Conservation (phyloP, 2,113 vertebrate species). For the Sporophila hypoxantha region DNA sequence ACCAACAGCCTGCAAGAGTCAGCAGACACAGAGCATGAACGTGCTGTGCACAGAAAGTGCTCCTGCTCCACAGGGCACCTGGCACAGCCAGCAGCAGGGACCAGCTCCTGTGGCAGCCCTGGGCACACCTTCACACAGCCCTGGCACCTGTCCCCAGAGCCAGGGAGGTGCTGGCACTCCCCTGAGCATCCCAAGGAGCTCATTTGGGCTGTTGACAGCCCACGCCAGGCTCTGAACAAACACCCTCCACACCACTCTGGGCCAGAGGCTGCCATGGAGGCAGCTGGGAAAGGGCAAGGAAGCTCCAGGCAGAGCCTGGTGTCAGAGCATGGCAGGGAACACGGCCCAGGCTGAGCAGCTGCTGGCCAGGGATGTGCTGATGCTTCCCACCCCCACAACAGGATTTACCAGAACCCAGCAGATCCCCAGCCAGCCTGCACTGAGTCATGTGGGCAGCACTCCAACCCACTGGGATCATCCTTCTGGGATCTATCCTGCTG, state of each 20-base stretch:
- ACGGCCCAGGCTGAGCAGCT: background rate
- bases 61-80: background rate
- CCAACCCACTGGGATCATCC: background rate
- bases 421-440: background rate
- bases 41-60: fast-evolving
- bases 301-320: background rate
- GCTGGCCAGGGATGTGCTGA: background rate
- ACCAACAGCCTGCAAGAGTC: slow-evolving; percentile 82
- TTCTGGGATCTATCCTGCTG: background rate
- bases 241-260: fast-evolving
- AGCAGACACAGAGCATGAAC: background rate
- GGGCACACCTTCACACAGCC: background rate
- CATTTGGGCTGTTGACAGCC: background rate
- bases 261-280: background rate
- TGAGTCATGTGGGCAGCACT: background rate
- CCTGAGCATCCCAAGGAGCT: fast-evolving
- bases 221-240: background rate
- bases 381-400: fast-evolving
- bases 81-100: background rate
- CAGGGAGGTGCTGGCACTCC: background rate
- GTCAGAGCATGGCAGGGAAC: background rate
- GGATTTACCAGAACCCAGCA: background rate
- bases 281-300: background rate
- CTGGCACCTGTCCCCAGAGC: background rate
- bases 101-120: fast-evolving